Evolutionary conservation across 2,888 invertebrate species (phyloP).

Genomic region (Meteorus cinctellus): DNA sequence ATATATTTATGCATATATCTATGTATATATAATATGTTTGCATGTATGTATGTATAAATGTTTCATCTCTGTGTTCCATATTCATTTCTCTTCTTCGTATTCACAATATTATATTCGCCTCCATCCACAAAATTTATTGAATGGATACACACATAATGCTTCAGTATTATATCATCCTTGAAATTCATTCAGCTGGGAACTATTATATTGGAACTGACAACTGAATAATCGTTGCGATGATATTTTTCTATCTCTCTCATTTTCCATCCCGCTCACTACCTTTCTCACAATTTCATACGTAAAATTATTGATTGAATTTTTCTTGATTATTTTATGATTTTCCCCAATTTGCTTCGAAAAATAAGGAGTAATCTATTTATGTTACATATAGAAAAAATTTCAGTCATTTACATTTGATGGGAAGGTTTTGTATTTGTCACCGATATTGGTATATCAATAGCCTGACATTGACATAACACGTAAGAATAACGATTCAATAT

Average conservation of each 20-base stretch:
- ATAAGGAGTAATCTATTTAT: conserved; percentile 68
- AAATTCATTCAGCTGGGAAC: not conserved
- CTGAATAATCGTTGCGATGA: not conserved
- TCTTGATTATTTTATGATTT: conserved; percentile 32
- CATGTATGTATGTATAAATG: too few species aligned
- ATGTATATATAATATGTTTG: too few species aligned
- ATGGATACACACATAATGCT: conserved; percentile 20
- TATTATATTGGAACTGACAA: conserved; percentile 16
- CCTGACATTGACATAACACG: not conserved
- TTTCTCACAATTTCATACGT: conserved; percentile 19
- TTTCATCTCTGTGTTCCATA: not conserved
- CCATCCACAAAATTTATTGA: conserved; percentile 28
- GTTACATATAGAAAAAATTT: conserved; percentile 52
- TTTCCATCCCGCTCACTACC: not conserved
- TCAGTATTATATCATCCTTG: not conserved
- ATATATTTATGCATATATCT: too few species aligned
- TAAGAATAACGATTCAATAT: conserved; percentile 15
- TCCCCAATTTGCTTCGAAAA: conserved; percentile 59
- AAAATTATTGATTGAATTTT: conserved; percentile 36
- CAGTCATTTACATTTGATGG: conserved; percentile 70
- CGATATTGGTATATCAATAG: not conserved
- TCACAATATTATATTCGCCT: conserved; percentile 12
- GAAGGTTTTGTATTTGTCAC: conserved; percentile 49
- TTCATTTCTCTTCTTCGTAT: conserved; percentile 10
- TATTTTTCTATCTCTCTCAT: conserved; percentile 17